A percentile compares a stretch with the other conserved stretches of the same genome.
Evolutionary conservation across 2,797 vertebrate genomes (phyloP).

Genomic region (Premnoplex brunnescens): DNA sequence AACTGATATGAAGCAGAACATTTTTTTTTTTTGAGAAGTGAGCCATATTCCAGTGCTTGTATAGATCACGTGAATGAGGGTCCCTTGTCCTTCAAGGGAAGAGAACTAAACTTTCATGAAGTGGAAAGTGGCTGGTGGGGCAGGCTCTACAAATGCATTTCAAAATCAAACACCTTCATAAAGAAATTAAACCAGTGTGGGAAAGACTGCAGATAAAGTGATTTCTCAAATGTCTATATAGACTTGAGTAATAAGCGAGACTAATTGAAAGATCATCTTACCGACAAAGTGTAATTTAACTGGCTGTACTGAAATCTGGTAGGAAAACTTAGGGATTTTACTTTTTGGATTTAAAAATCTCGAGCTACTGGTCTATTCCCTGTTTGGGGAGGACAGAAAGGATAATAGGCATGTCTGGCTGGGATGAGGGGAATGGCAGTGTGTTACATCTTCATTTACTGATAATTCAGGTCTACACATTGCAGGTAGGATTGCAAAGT

Average conservation of each 20-base stretch:
- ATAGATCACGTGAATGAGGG: not conserved
- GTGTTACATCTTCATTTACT: not conserved
- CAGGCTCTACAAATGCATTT: not conserved
- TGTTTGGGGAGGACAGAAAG: not conserved
- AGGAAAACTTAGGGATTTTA: not conserved
- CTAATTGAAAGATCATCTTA: not conserved
- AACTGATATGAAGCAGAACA: not conserved
- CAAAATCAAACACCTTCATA: not conserved
- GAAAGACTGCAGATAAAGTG: not conserved
- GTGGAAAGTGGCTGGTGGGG: accelerated
- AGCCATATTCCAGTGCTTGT: not conserved
- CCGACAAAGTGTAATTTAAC: not conserved
- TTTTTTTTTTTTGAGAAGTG: not conserved
- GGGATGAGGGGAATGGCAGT: not conserved
- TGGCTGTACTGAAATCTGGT: not conserved
- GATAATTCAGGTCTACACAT: not conserved
- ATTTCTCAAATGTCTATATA: not conserved
- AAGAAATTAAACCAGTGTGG: not conserved
- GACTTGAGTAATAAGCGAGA: not conserved
- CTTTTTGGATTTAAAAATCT: not conserved
- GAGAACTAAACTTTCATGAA: not conserved
- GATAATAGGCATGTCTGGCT: not conserved
- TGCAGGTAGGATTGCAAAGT: not conserved
- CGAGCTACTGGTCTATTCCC: not conserved
- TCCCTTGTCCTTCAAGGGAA: not conserved